Conservation (phyloP, 1,140 invertebrate genomes). For the Orchesella cincta region DNA sequence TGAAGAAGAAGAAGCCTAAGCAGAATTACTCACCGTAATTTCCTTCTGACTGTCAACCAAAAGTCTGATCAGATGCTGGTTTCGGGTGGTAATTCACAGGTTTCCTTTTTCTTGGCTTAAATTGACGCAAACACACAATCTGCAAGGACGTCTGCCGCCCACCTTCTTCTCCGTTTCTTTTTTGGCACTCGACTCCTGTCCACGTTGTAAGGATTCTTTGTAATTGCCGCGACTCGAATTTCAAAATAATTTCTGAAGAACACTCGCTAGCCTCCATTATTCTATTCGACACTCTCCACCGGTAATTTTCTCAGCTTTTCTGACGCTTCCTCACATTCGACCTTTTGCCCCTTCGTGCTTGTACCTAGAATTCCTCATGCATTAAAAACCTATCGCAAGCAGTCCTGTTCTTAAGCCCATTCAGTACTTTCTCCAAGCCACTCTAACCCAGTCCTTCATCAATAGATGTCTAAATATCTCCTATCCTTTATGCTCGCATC, state of each 20-base stretch:
- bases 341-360: background rate
- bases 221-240: slow-evolving; percentile 82
- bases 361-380: slow-evolving; percentile 51
- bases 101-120: background rate
- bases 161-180: slow-evolving; percentile 37
- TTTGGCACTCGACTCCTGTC: slow-evolving; percentile 46
- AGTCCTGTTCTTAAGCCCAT: too few relatives aligned
- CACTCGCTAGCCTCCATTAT: slow-evolving; percentile 67
- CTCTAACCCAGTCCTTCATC: slow-evolving; percentile 64
- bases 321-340: slow-evolving; percentile 29
- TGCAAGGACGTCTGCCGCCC: background rate
- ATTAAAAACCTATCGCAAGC: background rate
- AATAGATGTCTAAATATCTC: slow-evolving; percentile 83
- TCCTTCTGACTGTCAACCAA: background rate
- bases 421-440: slow-evolving; percentile 1
- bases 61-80: background rate
- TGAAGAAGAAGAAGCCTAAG: too few relatives aligned
- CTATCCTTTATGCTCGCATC: slow-evolving; percentile 46
- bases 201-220: slow-evolving; percentile 77
- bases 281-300: slow-evolving; percentile 62
- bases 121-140: background rate
- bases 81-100: background rate
- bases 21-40: too few relatives aligned
- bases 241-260: slow-evolving; percentile 79
- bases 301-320: slow-evolving; percentile 49